Evolutionary conservation across 2,113 vertebrate genomes (phyloP).

Genomic region (Haemorhous mexicanus): DNA sequence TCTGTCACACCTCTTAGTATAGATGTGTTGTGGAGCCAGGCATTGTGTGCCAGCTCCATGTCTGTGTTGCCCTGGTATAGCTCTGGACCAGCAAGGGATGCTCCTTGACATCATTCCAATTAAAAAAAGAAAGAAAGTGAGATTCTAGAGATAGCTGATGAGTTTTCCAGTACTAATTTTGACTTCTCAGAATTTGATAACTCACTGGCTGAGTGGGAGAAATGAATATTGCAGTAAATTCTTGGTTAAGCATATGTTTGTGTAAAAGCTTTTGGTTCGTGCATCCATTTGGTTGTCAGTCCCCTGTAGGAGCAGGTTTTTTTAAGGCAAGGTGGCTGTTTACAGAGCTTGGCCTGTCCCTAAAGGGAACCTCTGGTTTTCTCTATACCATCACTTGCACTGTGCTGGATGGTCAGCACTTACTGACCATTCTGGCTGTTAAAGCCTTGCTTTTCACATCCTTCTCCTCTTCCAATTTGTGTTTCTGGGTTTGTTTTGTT

Average conservation of each 20-base stretch:
- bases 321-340: neutral
- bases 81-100: neutral
- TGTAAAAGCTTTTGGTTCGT: neutral
- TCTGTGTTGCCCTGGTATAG: neutral
- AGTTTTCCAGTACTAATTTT: neutral
- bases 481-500: neutral
- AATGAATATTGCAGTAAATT: neutral
- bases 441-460: neutral
- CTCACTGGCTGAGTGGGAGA: neutral
- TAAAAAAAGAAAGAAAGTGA: neutral
- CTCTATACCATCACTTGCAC: neutral
- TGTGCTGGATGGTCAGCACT: neutral
- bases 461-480: neutral
- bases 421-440: neutral
- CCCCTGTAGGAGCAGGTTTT: neutral
- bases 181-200: neutral
- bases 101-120: neutral
- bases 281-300: neutral
- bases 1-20: neutral
- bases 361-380: neutral
- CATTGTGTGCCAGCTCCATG: neutral
- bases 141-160: neutral
- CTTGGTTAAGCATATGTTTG: neutral
- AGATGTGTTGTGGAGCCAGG: neutral
- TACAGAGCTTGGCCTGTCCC: neutral